phyloP scores from a whole-genome alignment of 2,113 vertebrate genomes.

The Emydocephalus ijimae region DNA sequence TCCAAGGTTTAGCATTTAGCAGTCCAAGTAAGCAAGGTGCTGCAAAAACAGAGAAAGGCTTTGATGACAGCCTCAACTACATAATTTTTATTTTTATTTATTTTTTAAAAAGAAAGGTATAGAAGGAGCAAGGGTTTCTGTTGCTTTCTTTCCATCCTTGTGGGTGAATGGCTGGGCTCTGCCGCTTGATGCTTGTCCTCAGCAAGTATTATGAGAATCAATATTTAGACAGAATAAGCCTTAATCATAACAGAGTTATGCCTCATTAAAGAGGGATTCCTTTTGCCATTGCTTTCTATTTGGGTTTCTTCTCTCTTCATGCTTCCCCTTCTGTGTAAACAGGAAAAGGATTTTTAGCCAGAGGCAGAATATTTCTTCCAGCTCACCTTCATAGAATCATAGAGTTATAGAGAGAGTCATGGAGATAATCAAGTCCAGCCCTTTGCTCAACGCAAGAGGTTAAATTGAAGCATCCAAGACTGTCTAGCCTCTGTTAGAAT shows the following conservation, averaged over 20 bases:
- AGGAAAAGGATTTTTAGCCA: background rate
- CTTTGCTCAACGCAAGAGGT: background rate
- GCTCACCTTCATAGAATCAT: background rate
- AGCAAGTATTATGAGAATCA: conserved; percentile 69
- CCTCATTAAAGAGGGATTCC: conserved; percentile 71
- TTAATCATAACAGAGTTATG: conserved; percentile 65
- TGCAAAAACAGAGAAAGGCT: conserved; percentile 22
- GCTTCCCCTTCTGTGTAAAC: conserved; percentile 24
- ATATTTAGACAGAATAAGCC: conserved; percentile 72
- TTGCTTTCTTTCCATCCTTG: conserved; percentile 25
- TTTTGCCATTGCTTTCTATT: conserved; percentile 40
- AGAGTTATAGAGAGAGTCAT: background rate
- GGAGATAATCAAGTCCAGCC: background rate
- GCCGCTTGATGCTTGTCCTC: conserved; percentile 37
- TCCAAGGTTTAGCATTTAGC: conserved; percentile 10
- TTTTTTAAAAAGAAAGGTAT: background rate
- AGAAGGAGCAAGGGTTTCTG: conserved; percentile 32
- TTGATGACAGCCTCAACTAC: conserved; percentile 35
- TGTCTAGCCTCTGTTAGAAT: background rate
- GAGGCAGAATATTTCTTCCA: background rate
- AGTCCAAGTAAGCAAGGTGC: background rate
- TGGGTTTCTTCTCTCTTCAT: conserved; percentile 5
- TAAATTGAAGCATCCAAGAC: background rate
- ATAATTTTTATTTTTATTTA: background rate
- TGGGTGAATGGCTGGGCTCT: conserved; percentile 59